Conservation (phyloP, 2,113 vertebrate genomes). For the Megaceryle torquata region DNA sequence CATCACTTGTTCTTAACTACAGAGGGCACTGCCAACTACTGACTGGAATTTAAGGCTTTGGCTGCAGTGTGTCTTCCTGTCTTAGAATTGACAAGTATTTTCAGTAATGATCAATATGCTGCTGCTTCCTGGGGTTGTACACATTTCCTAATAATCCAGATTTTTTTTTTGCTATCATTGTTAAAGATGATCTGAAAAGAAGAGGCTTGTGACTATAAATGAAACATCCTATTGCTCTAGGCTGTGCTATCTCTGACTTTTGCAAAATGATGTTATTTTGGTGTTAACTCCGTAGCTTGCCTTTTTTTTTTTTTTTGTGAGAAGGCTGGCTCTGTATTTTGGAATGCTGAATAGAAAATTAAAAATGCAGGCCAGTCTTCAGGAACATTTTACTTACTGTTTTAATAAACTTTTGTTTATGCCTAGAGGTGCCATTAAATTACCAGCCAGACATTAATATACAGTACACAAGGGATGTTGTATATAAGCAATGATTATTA, state of each 20-base stretch:
- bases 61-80: not conserved
- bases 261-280: not conserved
- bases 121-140: not conserved
- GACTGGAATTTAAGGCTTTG: not conserved
- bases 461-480: conserved; percentile 71
- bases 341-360: conserved; percentile 56
- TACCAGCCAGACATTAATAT: conserved; percentile 79
- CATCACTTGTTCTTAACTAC: not conserved
- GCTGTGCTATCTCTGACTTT: not conserved
- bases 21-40: not conserved
- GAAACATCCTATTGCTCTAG: not conserved
- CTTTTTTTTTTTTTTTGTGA: conserved; percentile 15
- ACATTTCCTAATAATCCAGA: not conserved
- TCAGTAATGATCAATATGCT: not conserved
- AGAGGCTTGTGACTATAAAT: conserved; percentile 1
- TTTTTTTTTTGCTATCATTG: not conserved
- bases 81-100: not conserved
- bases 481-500: conserved; percentile 58
- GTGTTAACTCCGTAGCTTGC: conserved; percentile 10
- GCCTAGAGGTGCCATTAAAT: conserved; percentile 82
- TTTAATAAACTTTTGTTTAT: conserved; percentile 86
- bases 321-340: conserved; percentile 37
- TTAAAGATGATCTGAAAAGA: not conserved
- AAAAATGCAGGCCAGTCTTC: conserved; percentile 64
- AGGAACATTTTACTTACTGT: conserved; percentile 76